These are phyloP conservation scores for Melieria picta DNA, from an alignment of 2,888 invertebrate species.

Conservation along the genomic window DNA sequence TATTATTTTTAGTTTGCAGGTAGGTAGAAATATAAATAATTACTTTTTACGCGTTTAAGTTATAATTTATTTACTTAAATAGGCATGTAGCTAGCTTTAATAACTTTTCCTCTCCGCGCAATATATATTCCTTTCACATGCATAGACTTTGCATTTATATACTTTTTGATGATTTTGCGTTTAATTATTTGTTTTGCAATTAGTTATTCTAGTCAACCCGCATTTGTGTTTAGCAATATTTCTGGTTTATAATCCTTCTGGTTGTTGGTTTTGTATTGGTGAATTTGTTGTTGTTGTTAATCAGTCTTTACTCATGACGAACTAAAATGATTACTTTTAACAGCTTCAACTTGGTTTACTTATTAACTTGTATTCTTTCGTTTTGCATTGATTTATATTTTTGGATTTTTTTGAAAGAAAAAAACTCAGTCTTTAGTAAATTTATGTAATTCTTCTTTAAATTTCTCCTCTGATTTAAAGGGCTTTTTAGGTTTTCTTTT, in stretches of 20 bases:
- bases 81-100: slow-evolving; percentile 6
- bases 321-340: slow-evolving; percentile 7
- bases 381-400: slow-evolving; percentile 13
- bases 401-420: slow-evolving; percentile 14
- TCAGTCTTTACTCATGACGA: slow-evolving; percentile 55
- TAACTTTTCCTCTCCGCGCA: slow-evolving; percentile 10
- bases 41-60: slow-evolving; percentile 31
- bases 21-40: slow-evolving; percentile 40
- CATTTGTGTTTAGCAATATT: slow-evolving; percentile 11
- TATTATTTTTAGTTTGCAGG: slow-evolving; percentile 38
- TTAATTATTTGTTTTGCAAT: slow-evolving; percentile 1
- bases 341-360: no score
- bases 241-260: slow-evolving; percentile 16
- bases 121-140: background rate
- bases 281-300: slow-evolving; percentile 44
- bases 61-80: slow-evolving; percentile 2
- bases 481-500: slow-evolving; percentile 19
- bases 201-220: slow-evolving; percentile 33
- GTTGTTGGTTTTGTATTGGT: slow-evolving; percentile 21
- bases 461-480: background rate
- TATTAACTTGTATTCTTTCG: background rate
- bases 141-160: no score
- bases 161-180: slow-evolving; percentile 8
- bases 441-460: slow-evolving; percentile 22
- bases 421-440: slow-evolving; percentile 38